Percentiles rank a stretch among this genome's conserved stretches.
These are phyloP conservation scores for Dorcus hopei DNA, from an alignment of 2,888 invertebrate genomes.

Conservation along the genomic window DNA sequence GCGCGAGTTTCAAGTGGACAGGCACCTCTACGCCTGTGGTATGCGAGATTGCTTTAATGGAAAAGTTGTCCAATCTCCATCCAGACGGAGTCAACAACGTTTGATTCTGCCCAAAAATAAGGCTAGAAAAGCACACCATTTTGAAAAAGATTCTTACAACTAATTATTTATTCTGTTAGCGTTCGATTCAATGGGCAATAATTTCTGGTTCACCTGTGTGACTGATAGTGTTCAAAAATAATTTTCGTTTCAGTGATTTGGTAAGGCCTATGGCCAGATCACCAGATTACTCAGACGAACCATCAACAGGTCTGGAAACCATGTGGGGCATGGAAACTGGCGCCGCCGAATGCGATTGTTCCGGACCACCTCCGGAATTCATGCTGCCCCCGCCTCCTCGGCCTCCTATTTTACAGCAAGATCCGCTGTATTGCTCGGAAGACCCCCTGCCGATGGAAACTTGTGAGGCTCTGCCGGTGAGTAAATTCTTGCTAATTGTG, in stretches of 20 bases:
- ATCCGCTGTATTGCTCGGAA: conserved; percentile 68
- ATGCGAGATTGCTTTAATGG: no score
- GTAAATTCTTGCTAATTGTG: conserved; percentile 31
- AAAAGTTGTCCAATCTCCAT: no score
- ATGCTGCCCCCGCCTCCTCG: conserved; percentile 71
- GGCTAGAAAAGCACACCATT: no score
- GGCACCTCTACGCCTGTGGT: no score
- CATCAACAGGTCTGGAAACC: conserved; percentile 40
- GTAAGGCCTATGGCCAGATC: conserved; percentile 46
- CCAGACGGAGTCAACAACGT: no score
- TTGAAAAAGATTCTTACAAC: no score
- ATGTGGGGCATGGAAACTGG: conserved; percentile 69
- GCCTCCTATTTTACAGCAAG: conserved; percentile 66
- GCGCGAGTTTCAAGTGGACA: no score
- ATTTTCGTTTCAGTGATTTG: conserved; percentile 21
- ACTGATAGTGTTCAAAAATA: background rate
- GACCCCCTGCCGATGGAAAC: conserved; percentile 70
- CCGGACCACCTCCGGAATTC: conserved; percentile 73
- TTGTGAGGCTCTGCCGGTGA: conserved; percentile 75
- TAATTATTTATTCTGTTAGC: no score
- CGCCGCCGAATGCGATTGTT: conserved; percentile 72
- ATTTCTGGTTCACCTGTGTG: no score
- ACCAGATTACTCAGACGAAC: conserved; percentile 36
- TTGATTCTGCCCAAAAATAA: no score
- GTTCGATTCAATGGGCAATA: no score